A percentile compares a stretch with the other conserved stretches of the same genome.
Evolutionary conservation across 2,797 vertebrate genomes (phyloP).

Genomic region (Premnoplex brunnescens): DNA sequence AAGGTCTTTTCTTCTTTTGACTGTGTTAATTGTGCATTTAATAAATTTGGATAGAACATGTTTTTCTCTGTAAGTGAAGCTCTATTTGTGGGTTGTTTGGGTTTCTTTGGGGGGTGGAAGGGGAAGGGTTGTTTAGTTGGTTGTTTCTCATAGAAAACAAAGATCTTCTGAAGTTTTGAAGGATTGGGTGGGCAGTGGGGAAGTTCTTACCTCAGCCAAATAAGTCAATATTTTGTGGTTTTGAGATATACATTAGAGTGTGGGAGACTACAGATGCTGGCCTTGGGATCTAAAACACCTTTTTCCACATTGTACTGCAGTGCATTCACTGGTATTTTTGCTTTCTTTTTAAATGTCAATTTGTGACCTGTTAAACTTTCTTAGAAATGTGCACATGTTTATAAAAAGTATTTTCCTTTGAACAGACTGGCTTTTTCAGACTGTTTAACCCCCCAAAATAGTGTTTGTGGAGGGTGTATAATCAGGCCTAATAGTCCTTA

Average conservation of each 20-base stretch:
- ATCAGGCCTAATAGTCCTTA: not conserved
- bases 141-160: not conserved
- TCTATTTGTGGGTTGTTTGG: not conserved
- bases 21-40: not conserved
- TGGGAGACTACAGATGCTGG: not conserved
- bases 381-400: not conserved
- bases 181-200: fast-evolving
- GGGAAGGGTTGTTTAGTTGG: fast-evolving
- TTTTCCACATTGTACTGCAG: not conserved
- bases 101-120: fast-evolving
- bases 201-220: not conserved
- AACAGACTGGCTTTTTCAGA: not conserved
- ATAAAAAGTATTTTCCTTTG: not conserved
- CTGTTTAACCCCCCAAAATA: not conserved
- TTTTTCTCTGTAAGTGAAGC: not conserved
- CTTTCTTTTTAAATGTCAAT: not conserved
- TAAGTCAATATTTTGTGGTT: not conserved
- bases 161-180: not conserved
- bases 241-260: not conserved
- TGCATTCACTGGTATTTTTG: not conserved
- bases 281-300: not conserved
- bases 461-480: not conserved
- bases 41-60: not conserved
- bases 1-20: not conserved
- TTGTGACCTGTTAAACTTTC: not conserved